phyloP scores from a whole-genome alignment of 2,113 vertebrate species.

The Myotis lucifugus region DNA sequence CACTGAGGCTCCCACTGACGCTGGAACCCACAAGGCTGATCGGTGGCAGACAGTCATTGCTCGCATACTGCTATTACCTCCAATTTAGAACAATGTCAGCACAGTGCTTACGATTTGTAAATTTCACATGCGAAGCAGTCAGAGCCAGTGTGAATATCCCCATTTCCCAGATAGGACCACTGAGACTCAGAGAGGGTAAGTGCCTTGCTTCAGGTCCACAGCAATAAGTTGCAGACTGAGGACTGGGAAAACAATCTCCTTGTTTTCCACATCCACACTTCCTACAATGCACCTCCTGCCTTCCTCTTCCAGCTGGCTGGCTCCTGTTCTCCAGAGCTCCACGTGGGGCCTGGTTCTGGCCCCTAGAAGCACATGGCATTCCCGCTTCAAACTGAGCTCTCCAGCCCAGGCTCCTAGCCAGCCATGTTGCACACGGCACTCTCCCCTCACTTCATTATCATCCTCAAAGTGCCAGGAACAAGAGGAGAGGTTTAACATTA shows the following conservation, averaged over 20 bases:
- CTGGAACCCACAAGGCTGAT: neutral
- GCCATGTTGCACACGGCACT: fast-evolving
- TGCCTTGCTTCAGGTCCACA: neutral
- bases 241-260: no score
- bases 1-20: fast-evolving
- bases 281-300: fast-evolving
- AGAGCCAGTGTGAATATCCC: neutral
- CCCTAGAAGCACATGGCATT: neutral
- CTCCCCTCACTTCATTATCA: neutral
- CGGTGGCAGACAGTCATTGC: fast-evolving
- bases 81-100: no score
- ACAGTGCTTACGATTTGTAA: neutral
- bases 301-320: neutral
- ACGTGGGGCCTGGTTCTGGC: neutral
- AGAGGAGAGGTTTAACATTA: neutral
- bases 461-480: neutral
- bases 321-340: neutral
- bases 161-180: neutral
- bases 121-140: neutral
- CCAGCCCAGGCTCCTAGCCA: neutral
- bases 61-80: fast-evolving
- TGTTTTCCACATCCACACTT: neutral
- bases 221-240: neutral
- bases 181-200: neutral
- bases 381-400: neutral